phyloP scores from a whole-genome alignment of 1,140 invertebrate species.

The Musca domestica region DNA sequence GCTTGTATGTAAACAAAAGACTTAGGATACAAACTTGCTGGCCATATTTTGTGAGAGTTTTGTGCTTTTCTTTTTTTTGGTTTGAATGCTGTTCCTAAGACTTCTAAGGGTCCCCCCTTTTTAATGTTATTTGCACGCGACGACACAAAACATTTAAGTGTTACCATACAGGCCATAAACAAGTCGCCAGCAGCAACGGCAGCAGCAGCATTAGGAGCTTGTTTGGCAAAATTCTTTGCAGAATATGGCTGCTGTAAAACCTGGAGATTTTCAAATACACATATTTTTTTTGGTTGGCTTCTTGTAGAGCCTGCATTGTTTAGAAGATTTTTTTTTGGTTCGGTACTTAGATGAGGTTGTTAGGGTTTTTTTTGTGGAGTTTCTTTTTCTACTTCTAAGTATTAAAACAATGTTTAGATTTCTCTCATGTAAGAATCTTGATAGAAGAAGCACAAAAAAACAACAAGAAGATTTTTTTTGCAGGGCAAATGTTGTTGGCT shows the following conservation, averaged over 20 bases:
- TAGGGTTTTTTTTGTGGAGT: too few species aligned
- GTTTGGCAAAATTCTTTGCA: not conserved
- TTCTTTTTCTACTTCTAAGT: too few species aligned
- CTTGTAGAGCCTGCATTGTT: not conserved
- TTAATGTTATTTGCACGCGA: slow-evolving; percentile 11
- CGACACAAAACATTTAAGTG: slow-evolving; percentile 10
- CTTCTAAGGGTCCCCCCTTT: too few species aligned
- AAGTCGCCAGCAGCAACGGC: slow-evolving; percentile 5
- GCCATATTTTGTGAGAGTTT: too few species aligned
- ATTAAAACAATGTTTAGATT: slow-evolving; percentile 11
- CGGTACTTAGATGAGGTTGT: not conserved
- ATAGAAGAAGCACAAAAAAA: not conserved
- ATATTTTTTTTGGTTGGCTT: not conserved
- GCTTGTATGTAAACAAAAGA: too few species aligned
- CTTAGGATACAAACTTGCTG: too few species aligned
- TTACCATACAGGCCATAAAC: slow-evolving; percentile 16
- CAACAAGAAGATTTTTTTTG: not conserved
- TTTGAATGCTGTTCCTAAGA: too few species aligned
- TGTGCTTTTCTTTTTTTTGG: too few species aligned
- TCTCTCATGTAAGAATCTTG: not conserved
- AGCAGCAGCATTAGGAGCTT: not conserved
- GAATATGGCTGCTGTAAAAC: not conserved
- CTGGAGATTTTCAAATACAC: not conserved
- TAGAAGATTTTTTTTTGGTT: not conserved
- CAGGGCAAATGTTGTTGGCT: not conserved